A percentile compares a stretch with the other conserved stretches of the same genome.
Conservation (phyloP, 2,113 vertebrate species). For the Muntiacus muntjak region DNA sequence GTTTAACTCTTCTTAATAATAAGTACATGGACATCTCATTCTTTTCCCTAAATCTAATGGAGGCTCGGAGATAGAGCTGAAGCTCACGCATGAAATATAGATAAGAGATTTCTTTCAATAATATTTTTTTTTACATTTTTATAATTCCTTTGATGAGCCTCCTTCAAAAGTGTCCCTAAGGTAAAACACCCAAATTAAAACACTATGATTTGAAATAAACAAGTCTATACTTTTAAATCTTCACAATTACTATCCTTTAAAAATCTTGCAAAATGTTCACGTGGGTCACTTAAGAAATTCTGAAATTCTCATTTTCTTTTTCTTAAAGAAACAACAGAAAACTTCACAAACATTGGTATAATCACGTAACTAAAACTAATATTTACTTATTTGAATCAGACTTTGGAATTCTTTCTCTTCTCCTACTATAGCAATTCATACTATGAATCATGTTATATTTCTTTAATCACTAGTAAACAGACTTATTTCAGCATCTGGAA, state of each 20-base stretch:
- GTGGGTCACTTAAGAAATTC: not conserved
- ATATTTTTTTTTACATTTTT: not conserved
- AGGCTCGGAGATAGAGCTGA: not conserved
- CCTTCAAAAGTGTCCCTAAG: not conserved
- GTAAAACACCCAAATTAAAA: conserved; percentile 31
- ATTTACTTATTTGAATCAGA: not conserved
- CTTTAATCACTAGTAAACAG: not conserved
- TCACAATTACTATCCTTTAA: not conserved
- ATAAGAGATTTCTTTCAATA: not conserved
- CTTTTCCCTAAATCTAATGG: not conserved
- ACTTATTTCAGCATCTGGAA: not conserved
- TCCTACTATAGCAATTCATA: not conserved
- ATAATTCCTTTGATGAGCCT: not conserved
- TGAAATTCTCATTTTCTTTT: not conserved
- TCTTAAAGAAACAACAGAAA: not conserved
- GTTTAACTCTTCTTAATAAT: not conserved
- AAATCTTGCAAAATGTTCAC: conserved; percentile 30
- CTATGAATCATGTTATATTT: not conserved
- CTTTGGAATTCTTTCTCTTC: not conserved
- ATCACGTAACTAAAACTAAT: not conserved
- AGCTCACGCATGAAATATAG: not conserved
- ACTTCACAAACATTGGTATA: not conserved
- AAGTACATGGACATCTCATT: not conserved
- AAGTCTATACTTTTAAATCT: not conserved
- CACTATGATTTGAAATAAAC: not conserved